A percentile compares a stretch with the other conserved stretches of the same genome.
Evolutionary conservation across 2,888 invertebrate species (phyloP).

Genomic region (Andrena trimmerana): DNA sequence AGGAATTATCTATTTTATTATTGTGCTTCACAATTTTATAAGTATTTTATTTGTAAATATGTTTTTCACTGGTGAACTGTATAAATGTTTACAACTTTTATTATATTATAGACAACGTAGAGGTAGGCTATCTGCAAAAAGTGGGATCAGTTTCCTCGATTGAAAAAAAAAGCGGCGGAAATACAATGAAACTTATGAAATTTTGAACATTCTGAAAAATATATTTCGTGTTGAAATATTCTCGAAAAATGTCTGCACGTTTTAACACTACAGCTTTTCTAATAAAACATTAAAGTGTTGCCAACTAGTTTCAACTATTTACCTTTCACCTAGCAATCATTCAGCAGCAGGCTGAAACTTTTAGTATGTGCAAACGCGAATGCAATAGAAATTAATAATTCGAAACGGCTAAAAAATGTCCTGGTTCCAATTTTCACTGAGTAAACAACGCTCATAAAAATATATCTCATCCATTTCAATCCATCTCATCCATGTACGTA

Average conservation of each 20-base stretch:
- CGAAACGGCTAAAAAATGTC: background rate
- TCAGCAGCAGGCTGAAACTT: constrained; percentile 13
- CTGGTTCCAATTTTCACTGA: background rate
- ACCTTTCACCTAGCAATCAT: constrained; percentile 24
- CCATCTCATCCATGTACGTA: background rate
- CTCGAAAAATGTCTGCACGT: background rate
- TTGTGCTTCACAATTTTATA: too few species aligned
- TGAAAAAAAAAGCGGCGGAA: background rate
- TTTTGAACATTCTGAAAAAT: background rate
- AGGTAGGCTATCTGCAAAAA: too few species aligned
- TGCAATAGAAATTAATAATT: constrained; percentile 43
- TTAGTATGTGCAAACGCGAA: constrained; percentile 24
- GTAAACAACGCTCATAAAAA: background rate
- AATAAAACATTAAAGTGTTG: constrained; percentile 27
- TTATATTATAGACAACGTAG: too few species aligned
- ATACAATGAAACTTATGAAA: background rate
- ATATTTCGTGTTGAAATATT: background rate
- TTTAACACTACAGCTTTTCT: background rate
- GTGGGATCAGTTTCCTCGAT: background rate
- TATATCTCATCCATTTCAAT: background rate
- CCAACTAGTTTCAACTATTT: constrained; percentile 23
- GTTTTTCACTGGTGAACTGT: too few species aligned
- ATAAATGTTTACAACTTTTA: too few species aligned
- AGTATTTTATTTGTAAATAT: too few species aligned
- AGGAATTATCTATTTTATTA: too few species aligned